Evolutionary conservation across 2,113 vertebrate species (phyloP).

Genomic region (Nyctereutes procyonoides): DNA sequence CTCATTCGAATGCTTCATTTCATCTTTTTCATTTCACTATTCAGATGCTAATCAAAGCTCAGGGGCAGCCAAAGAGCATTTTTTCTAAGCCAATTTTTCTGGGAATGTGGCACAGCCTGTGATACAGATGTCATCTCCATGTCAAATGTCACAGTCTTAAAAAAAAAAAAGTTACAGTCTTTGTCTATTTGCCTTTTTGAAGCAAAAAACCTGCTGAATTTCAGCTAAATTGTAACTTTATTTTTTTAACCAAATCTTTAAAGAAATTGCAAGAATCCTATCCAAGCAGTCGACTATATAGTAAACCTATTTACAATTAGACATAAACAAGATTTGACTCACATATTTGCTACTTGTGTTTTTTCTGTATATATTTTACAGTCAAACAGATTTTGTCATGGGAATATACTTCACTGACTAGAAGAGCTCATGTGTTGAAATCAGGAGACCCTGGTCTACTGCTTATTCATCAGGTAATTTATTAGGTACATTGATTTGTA

Average conservation of each 20-base stretch:
- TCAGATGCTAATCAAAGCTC: slow-evolving; percentile 59
- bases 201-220: slow-evolving; percentile 7
- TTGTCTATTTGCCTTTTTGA: slow-evolving; percentile 12
- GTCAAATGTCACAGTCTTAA: neutral
- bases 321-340: neutral
- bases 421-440: neutral
- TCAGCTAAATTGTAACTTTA: slow-evolving; percentile 2
- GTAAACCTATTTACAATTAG: neutral
- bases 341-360: neutral
- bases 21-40: slow-evolving; percentile 47
- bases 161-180: neutral
- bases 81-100: neutral
- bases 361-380: neutral
- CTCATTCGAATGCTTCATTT: slow-evolving; percentile 31
- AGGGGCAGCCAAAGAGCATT: neutral
- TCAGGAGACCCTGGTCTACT: neutral
- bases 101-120: neutral
- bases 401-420: neutral
- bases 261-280: slow-evolving; percentile 27
- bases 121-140: neutral
- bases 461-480: neutral
- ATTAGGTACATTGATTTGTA: neutral
- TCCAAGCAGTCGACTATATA: neutral
- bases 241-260: slow-evolving; percentile 45
- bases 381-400: neutral